Evolutionary conservation across 2,113 vertebrate species (phyloP).

Genomic region (Toxotes chatareus): DNA sequence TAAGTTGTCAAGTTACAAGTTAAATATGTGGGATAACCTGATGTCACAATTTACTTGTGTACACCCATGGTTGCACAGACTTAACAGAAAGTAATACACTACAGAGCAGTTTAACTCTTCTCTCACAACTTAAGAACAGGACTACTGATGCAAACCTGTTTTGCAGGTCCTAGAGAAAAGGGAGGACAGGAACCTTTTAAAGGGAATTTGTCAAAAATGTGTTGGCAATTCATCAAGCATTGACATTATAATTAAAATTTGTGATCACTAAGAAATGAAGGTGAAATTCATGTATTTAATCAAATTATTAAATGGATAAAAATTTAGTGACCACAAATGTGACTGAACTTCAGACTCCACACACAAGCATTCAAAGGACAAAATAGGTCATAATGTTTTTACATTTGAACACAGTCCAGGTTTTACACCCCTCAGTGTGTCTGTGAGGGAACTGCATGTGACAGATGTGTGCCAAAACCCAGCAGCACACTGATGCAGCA

Average conservation of each 20-base stretch:
- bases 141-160: not conserved
- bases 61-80: no score
- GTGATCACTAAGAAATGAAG: not conserved
- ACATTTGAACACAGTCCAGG: not conserved
- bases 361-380: not conserved
- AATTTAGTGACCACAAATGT: not conserved
- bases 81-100: no score
- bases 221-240: no score
- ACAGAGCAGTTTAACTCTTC: no score
- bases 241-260: no score
- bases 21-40: no score
- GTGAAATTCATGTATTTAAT: not conserved
- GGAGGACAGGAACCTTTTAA: not conserved
- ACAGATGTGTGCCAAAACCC: not conserved
- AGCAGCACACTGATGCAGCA: slow-evolving; percentile 25
- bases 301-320: not conserved
- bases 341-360: not conserved
- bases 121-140: no score
- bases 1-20: no score
- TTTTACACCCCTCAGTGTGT: not conserved
- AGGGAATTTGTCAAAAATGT: no score
- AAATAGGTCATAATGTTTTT: not conserved
- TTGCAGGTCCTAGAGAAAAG: not conserved
- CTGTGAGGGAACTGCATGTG: not conserved
- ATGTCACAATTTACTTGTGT: no score